Evolutionary conservation across 2,113 vertebrate species (phyloP).

Genomic region (Leptosomus discolor): DNA sequence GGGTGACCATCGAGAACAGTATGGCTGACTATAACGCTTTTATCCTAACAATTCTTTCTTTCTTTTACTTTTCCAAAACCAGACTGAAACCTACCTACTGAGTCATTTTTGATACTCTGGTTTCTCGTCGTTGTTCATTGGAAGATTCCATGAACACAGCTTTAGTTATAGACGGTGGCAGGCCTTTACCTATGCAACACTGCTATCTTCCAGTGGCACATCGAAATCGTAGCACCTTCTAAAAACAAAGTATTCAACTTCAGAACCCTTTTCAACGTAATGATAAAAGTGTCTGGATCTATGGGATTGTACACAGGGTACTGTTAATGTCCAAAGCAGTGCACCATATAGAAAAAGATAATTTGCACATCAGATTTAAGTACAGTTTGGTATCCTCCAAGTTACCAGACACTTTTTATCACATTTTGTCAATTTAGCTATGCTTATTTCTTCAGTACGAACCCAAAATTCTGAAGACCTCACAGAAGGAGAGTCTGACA

Average conservation of each 20-base stretch:
- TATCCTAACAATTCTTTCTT: neutral
- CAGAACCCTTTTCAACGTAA: neutral
- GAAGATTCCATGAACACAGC: neutral
- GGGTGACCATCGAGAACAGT: rapidly evolving
- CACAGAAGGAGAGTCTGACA: neutral
- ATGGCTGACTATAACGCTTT: neutral
- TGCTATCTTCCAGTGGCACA: neutral
- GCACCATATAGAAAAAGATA: neutral
- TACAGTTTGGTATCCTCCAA: neutral
- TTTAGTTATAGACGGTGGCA: neutral
- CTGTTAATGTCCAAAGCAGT: neutral
- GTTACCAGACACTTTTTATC: neutral
- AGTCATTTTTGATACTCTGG: neutral
- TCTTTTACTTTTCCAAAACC: neutral
- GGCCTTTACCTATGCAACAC: neutral
- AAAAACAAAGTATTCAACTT: neutral
- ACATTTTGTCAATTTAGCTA: neutral
- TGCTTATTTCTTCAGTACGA: neutral
- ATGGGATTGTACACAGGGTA: neutral
- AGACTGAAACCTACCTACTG: neutral
- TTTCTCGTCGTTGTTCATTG: neutral
- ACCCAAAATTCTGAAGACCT: neutral
- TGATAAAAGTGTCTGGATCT: neutral
- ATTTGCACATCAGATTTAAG: neutral
- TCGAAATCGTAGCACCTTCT: neutral